Percentiles rank a stretch among this genome's conserved stretches.
These are phyloP conservation scores for Butorides virescens DNA, from an alignment of 2,113 vertebrate species.

Conservation along the genomic window DNA sequence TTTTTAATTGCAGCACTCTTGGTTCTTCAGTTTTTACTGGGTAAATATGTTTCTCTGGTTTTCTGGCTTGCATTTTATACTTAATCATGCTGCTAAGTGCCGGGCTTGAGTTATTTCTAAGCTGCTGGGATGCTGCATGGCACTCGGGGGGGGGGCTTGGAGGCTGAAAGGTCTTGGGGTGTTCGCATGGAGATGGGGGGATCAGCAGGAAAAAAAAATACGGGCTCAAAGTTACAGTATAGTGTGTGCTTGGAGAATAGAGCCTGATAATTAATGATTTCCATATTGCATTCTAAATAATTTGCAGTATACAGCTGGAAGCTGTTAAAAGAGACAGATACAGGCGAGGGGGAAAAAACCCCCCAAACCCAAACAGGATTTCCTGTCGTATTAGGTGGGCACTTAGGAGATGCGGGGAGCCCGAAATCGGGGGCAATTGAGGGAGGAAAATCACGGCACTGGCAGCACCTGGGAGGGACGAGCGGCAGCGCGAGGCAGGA, in stretches of 20 bases:
- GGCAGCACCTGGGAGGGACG: background rate
- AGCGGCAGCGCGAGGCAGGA: background rate
- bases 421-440: fast-evolving
- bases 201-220: background rate
- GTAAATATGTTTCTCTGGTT: background rate
- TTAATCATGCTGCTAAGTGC: fast-evolving
- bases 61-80: background rate
- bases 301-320: background rate
- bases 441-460: background rate
- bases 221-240: background rate
- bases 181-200: background rate
- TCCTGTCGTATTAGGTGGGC: background rate
- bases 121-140: background rate
- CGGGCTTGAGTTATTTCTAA: fast-evolving
- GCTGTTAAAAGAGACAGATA: background rate
- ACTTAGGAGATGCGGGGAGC: background rate
- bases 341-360: fast-evolving
- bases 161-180: background rate
- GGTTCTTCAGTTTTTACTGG: background rate
- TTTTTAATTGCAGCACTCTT: background rate
- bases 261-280: background rate
- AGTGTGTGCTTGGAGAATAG: background rate
- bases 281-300: background rate
- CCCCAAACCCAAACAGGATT: background rate
- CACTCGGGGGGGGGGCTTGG: background rate